Conservation (phyloP, 1,140 invertebrate species). For the Gonioctena quinquepunctata region DNA sequence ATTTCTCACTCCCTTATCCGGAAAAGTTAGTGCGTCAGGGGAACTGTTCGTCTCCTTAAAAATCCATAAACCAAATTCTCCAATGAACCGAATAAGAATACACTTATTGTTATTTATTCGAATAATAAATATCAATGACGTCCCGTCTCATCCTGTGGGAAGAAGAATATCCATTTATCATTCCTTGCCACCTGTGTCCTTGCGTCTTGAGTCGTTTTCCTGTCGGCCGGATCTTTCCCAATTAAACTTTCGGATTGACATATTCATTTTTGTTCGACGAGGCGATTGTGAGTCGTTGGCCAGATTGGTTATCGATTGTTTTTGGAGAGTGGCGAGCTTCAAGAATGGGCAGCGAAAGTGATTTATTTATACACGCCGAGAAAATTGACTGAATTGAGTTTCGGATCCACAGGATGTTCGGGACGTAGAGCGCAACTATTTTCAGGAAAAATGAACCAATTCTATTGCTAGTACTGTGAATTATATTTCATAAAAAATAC, state of each 20-base stretch:
- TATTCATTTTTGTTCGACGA: constrained; percentile 34
- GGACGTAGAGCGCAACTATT: too few species aligned
- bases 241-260: constrained; percentile 39
- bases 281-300: constrained; percentile 33
- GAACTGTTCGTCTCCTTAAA: constrained; percentile 13
- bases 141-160: constrained; percentile 11
- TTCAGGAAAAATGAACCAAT: too few species aligned
- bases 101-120: constrained; percentile 31
- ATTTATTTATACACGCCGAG: too few species aligned
- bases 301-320: constrained; percentile 28
- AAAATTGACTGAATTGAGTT: too few species aligned
- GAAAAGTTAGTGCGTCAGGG: neutral
- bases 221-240: constrained; percentile 21
- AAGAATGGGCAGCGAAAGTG: too few species aligned
- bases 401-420: too few species aligned
- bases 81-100: constrained; percentile 36
- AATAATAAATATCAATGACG: constrained; percentile 39
- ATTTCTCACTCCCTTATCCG: constrained; percentile 2
- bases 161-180: constrained; percentile 33
- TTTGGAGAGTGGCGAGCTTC: neutral
- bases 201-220: neutral
- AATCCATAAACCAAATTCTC: constrained; percentile 31
- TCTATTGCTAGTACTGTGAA: too few species aligned
- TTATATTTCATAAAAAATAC: too few species aligned
- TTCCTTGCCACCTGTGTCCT: constrained; percentile 30